phyloP scores from a whole-genome alignment of 2,797 vertebrate genomes.

The Tokudaia muenninki region DNA sequence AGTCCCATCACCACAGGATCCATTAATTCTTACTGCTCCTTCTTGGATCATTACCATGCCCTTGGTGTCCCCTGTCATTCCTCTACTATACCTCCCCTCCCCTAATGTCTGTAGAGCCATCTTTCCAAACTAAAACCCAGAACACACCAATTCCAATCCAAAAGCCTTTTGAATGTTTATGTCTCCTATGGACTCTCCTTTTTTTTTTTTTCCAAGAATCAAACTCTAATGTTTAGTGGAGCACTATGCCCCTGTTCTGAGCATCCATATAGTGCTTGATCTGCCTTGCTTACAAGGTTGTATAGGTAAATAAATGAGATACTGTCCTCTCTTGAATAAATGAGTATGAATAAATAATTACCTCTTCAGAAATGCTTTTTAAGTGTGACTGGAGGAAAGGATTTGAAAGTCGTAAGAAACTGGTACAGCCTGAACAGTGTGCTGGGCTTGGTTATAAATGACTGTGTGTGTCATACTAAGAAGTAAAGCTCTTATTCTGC shows the following conservation, averaged over 20 bases:
- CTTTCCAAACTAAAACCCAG: slow-evolving; percentile 55
- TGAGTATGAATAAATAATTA: slow-evolving; percentile 4
- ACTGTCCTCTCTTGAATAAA: not conserved
- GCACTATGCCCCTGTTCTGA: not conserved
- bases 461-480: not conserved
- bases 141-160: slow-evolving; percentile 11
- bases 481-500: slow-evolving; percentile 37
- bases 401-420: not conserved
- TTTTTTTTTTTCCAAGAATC: not conserved
- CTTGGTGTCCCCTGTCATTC: not conserved
- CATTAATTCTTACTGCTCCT: slow-evolving; percentile 21
- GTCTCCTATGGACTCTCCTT: not conserved
- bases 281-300: not conserved
- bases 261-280: not conserved
- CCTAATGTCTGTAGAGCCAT: not conserved
- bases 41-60: slow-evolving; percentile 29
- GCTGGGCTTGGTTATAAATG: not conserved
- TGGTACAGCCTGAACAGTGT: not conserved
- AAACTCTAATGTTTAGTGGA: slow-evolving; percentile 34
- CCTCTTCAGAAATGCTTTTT: slow-evolving; percentile 11
- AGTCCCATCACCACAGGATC: not conserved
- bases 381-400: not conserved
- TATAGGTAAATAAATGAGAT: slow-evolving; percentile 42
- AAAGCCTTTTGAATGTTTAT: slow-evolving; percentile 23
- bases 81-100: not conserved